Conservation (phyloP, 2,113 vertebrate genomes). For the Hepsetus odoe region DNA sequence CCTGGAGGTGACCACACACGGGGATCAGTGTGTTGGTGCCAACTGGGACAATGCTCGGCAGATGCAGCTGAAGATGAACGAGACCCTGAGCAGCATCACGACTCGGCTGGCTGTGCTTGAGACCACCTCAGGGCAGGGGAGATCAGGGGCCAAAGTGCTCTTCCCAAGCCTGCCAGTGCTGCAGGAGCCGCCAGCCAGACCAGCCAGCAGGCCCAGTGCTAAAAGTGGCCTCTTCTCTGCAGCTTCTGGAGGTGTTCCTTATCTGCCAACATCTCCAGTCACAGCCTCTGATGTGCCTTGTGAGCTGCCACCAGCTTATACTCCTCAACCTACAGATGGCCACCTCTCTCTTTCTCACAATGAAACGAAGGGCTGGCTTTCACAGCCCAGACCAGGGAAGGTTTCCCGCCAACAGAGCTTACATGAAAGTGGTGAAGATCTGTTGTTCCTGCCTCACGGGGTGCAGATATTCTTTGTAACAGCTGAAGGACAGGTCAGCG, state of each 20-base stretch:
- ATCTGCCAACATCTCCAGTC: conserved; percentile 52
- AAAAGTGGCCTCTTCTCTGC: conserved; percentile 39
- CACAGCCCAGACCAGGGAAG: conserved; percentile 54
- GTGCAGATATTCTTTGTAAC: conserved; percentile 95
- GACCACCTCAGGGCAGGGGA: conserved; percentile 52
- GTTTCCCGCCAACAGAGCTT: background rate
- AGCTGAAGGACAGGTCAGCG: conserved; percentile 87
- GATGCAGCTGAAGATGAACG: conserved; percentile 87
- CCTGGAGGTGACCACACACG: conserved; percentile 72
- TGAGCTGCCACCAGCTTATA: conserved; percentile 89
- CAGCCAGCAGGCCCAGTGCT: conserved; percentile 51
- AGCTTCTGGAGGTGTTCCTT: conserved; percentile 50
- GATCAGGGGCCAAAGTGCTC: conserved; percentile 22
- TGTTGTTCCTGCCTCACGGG: conserved; percentile 86
- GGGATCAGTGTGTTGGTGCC: conserved; percentile 66
- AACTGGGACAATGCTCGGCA: conserved; percentile 83
- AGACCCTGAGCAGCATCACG: conserved; percentile 78
- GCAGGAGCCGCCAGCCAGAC: conserved; percentile 28
- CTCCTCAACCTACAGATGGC: conserved; percentile 83
- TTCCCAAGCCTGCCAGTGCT: conserved; percentile 54
- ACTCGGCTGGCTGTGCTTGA: conserved; percentile 76
- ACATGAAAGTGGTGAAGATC: conserved; percentile 71
- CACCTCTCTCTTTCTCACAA: conserved; percentile 83
- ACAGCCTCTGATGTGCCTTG: conserved; percentile 53
- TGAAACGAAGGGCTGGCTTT: conserved; percentile 78